A percentile compares a stretch with the other conserved stretches of the same genome.
Conservation (phyloP, 1,140 invertebrate species). For the Mycetomoellerius zeteki region DNA sequence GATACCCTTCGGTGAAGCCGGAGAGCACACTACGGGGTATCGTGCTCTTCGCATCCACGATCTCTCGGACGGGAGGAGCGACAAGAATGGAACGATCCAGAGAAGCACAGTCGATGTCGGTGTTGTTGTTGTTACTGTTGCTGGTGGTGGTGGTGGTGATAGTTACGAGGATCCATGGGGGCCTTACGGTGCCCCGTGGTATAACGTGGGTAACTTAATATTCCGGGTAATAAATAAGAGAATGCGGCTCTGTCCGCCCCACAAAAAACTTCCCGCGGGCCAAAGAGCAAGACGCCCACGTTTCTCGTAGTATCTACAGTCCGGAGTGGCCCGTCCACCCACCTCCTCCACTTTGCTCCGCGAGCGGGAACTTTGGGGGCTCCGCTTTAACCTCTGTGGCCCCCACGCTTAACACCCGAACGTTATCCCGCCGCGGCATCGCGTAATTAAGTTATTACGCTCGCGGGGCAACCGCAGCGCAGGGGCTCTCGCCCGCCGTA, state of each 20-base stretch:
- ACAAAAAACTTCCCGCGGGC: conserved; percentile 77
- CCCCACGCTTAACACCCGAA: conserved; percentile 78
- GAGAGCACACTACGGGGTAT: conserved; percentile 34
- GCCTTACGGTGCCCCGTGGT: conserved; percentile 76
- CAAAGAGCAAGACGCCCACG: conserved; percentile 79
- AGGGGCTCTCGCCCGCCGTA: conserved; percentile 47
- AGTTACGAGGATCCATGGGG: conserved; percentile 74
- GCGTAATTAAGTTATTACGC: conserved; percentile 80
- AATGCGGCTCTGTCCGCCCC: conserved; percentile 79
- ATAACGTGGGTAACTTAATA: conserved; percentile 80
- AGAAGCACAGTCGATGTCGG: conserved; percentile 4
- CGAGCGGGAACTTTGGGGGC: conserved; percentile 63
- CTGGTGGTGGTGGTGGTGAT: conserved; percentile 65
- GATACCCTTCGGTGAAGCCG: conserved; percentile 33
- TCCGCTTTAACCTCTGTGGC: conserved; percentile 74
- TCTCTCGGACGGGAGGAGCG: conserved; percentile 10
- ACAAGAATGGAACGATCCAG: conserved; percentile 31
- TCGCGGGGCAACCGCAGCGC: conserved; percentile 63
- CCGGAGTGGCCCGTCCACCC: conserved; percentile 51
- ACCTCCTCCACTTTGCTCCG: conserved; percentile 27
- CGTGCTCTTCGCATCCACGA: conserved; percentile 15
- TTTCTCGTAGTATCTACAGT: conserved; percentile 74
- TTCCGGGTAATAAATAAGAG: conserved; percentile 81
- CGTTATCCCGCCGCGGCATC: conserved; percentile 75
- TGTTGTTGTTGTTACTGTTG: conserved; percentile 5